Evolutionary conservation across 2,797 vertebrate genomes (phyloP), one percentile per base, ranked within the genome.

Genomic region (Periparus ater): DNA sequence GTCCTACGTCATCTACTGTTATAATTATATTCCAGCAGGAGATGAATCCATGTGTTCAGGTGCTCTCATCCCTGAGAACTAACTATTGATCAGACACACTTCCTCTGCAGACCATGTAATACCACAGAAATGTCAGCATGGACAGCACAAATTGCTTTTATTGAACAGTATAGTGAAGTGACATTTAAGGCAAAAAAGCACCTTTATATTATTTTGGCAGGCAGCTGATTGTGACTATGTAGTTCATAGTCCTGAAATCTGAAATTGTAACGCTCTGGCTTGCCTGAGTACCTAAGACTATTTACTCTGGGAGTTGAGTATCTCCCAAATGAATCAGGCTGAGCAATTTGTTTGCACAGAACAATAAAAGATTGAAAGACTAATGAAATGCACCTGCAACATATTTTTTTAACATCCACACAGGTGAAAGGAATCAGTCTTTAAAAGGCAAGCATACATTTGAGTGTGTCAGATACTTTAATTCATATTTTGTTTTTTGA

Each of bases 141-240:
- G 63, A 77, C 77, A 87, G 74, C 88, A 61, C 40, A 93, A 91
- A 91, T 80, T 94, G 81, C 36, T 95, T 95, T 92, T 94, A 95
- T 97, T 92, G 94, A 97, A 85, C 84, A 71, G 30, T 13, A 45
- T 54, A 83, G 50, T 62, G 45, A 93, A 91, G 87, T 85, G 68
- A 38, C 68, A 89, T 96, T 96, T 89, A 77, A 83, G 68, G 60
- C 25, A 89, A 95, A 89, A 93, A 92, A 67, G 5, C 50, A 65
- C 14, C 32, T 87, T 87, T 82, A 44, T 94, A 25, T 57, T 96
- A 58, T 89, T 94, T 95, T 89, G 68, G 27, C 60, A 93, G 54
- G 30, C 21, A 74, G 75, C 44, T 94, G 71, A 81, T 86, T 84
- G 44, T 81, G 66, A 66, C 27, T 71, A 3, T 58, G 48, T 55